Evolutionary conservation across 2,113 vertebrate genomes (phyloP).

Genomic region (Corydoras maculifer): DNA sequence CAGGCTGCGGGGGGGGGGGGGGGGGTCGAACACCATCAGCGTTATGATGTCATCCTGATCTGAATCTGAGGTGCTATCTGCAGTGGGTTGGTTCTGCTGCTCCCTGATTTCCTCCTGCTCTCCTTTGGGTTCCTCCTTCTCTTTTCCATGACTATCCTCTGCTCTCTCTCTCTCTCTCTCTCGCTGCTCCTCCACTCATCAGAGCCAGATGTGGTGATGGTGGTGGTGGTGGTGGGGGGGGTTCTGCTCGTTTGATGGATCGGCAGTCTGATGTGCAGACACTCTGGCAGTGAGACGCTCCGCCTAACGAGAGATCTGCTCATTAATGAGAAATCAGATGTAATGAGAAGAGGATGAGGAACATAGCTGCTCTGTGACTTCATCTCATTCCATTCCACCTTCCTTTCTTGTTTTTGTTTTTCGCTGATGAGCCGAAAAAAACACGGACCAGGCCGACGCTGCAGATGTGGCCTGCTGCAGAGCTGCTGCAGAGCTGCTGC

Average conservation of each 20-base stretch:
- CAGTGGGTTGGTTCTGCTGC: background rate
- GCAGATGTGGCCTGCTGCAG: slow-evolving; percentile 4
- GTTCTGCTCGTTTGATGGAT: slow-evolving; percentile 1
- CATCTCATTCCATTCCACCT: background rate
- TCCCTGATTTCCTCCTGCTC: background rate
- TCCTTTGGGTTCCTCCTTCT: background rate
- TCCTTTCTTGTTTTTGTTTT: background rate
- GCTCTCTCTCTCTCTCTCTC: background rate
- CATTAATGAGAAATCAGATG: slow-evolving; percentile 4
- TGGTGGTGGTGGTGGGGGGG: background rate
- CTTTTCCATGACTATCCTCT: background rate
- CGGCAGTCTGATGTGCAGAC: slow-evolving; percentile 1
- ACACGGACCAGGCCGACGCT: slow-evolving; percentile 2
- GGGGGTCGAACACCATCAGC: no score
- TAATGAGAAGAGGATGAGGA: slow-evolving; percentile 7
- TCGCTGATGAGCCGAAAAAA: background rate
- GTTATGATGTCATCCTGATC: no score
- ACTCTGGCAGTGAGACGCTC: background rate
- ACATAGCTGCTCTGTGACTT: slow-evolving; percentile 12
- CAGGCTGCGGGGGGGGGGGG: no score
- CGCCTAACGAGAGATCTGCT: slow-evolving; percentile 11
- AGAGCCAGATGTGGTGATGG: background rate
- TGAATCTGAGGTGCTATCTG: no score
- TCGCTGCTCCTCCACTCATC: background rate
- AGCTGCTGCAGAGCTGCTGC: no score